Evolutionary conservation across 2,113 vertebrate species (phyloP), one percentile per base, ranked within the genome.

Genomic region (Todiramphus chloris): DNA sequence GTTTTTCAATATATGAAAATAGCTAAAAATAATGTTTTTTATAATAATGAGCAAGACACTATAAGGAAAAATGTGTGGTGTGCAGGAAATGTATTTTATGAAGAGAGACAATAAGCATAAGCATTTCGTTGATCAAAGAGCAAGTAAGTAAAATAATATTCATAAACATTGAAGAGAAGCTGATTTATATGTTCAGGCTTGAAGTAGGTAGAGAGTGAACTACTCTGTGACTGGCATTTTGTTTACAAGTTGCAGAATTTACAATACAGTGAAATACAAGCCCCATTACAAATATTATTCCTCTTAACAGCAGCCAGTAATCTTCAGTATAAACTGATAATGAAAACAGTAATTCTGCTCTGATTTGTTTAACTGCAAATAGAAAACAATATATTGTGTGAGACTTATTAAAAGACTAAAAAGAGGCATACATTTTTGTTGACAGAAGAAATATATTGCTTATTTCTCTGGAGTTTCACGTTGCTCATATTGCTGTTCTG

Each of bases 401-500:
- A 90, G 59, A 51, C 50, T 70, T 90, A 77, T 63, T 79, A 82
- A 93, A 85, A 76, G 79, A 82, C 86, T 91, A 88, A 70, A 91
- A 55, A 90, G 66, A 70, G 55, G 17, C 62, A 81, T 83, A 59
- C 53, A 85, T 94, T 94, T 89, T 79, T 95, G 86, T 67, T 94
- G 78, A 87, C 88, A 90, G 70, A 84, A 91, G 81, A 91, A 87
- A 84, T 82, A 73, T 21, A 86, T 84, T 93, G 78, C 83, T 94
- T 93, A 81, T 95, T 93, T 59, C 80, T 90, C 77, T 53, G 35
- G 83, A 93, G 76, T 89, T 64, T 93, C 85, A 10, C 56, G 62
- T 81, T 95, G 95, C 89, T 95, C 90, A 41, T 63, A 43, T 67
- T 93, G 92, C 73, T 91, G 82, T 89, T 48, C 87, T 91, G 73